Percentiles rank a stretch among this genome's conserved stretches.
phyloP scores from a whole-genome alignment of 2,888 invertebrate species.

The Aleiodes leptofemur region DNA sequence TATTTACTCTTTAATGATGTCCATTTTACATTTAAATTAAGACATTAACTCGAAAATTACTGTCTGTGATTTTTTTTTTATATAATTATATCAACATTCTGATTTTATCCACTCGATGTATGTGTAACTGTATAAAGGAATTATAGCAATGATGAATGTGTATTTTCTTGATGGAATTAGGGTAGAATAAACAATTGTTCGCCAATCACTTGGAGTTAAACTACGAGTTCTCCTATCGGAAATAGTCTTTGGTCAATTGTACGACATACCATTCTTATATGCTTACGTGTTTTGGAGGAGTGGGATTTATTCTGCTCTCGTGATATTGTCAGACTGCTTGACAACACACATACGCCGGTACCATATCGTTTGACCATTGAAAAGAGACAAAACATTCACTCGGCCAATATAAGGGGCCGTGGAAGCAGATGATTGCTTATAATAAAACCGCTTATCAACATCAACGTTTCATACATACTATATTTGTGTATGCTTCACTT shows the following conservation, averaged over 20 bases:
- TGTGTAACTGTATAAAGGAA: slow-evolving; percentile 1
- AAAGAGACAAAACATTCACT: slow-evolving; percentile 12
- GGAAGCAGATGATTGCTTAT: slow-evolving; percentile 23
- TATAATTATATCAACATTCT: slow-evolving; percentile 3
- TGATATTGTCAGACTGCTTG: slow-evolving; percentile 21
- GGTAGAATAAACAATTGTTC: slow-evolving; percentile 25
- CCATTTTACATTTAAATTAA: slow-evolving; percentile 48
- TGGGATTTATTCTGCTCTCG: slow-evolving; percentile 14
- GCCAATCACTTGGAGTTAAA: slow-evolving; percentile 17
- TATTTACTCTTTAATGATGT: slow-evolving; percentile 41
- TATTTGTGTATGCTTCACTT: slow-evolving; percentile 34
- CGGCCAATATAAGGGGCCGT: slow-evolving; percentile 27
- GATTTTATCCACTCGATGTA: not conserved
- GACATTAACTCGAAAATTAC: slow-evolving; percentile 46
- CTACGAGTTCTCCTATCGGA: slow-evolving; percentile 11
- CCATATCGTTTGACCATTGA: slow-evolving; percentile 17
- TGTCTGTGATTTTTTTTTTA: slow-evolving; percentile 32
- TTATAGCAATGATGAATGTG: not conserved
- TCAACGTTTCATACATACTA: slow-evolving; percentile 23
- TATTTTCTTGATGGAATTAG: not conserved
- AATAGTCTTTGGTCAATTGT: slow-evolving; percentile 16
- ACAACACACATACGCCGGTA: not conserved
- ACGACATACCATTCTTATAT: not conserved
- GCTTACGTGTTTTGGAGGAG: slow-evolving; percentile 7
- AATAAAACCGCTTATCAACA: slow-evolving; percentile 36